Percentiles rank a stretch among this genome's conserved stretches.
Conservation (phyloP, 2,888 invertebrate species). For the Cantharis flavilabris region DNA sequence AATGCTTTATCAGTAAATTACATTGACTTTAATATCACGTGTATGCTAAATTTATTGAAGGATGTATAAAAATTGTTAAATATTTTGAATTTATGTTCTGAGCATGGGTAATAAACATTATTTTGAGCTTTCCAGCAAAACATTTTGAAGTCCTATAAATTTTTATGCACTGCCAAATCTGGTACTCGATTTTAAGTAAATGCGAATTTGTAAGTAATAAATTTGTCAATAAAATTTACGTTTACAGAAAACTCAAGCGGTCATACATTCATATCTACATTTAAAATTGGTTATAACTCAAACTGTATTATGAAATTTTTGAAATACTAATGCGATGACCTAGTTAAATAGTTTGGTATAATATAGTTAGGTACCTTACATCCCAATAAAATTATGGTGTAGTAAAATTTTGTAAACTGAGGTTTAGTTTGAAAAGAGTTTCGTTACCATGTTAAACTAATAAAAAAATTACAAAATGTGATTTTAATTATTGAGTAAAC, state of each 20-base stretch:
- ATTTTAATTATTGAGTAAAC: neutral
- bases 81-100: neutral
- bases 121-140: neutral
- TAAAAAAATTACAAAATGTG: neutral
- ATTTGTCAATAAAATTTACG: slow-evolving; percentile 29
- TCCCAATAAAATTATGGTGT: neutral
- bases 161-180: neutral
- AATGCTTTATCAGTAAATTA: too few relatives aligned
- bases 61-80: neutral
- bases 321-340: slow-evolving; percentile 12
- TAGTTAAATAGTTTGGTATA: slow-evolving; percentile 5
- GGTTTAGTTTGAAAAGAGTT: neutral
- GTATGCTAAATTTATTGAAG: neutral
- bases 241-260: slow-evolving; percentile 21
- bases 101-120: neutral
- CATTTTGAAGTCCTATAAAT: neutral
- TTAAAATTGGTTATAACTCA: slow-evolving; percentile 21
- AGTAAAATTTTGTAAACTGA: neutral
- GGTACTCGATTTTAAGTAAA: slow-evolving; percentile 15
- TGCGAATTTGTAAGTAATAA: slow-evolving; percentile 23
- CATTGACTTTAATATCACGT: neutral
- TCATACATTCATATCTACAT: slow-evolving; percentile 26
- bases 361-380: neutral
- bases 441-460: neutral
- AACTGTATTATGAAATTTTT: slow-evolving; percentile 23